A percentile compares a stretch with the other conserved stretches of the same genome.
Conservation (phyloP, 2,888 invertebrate genomes). For the Thyatira batis region DNA sequence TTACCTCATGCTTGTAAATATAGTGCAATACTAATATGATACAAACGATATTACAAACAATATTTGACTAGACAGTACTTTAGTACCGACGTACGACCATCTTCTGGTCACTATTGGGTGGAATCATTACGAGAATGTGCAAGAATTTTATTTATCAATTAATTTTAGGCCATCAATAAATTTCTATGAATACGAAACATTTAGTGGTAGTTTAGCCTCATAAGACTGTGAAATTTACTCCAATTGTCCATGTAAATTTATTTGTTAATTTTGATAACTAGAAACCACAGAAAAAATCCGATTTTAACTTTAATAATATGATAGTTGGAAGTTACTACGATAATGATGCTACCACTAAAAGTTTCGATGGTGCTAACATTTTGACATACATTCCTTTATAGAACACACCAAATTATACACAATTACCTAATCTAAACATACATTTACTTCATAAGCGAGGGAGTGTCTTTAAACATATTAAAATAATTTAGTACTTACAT, state of each 20-base stretch:
- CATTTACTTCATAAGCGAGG: slow-evolving; percentile 67
- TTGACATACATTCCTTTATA: slow-evolving; percentile 49
- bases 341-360: slow-evolving; percentile 48
- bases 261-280: background rate
- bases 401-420: slow-evolving; percentile 63
- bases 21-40: slow-evolving; percentile 66
- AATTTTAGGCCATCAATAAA: slow-evolving; percentile 61
- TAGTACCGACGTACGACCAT: slow-evolving; percentile 68
- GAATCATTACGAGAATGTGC: slow-evolving; percentile 53
- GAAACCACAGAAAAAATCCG: too few relatives aligned
- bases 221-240: background rate
- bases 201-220: background rate
- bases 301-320: too few relatives aligned
- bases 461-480: slow-evolving; percentile 75
- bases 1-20: slow-evolving; percentile 47
- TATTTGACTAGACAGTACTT: slow-evolving; percentile 80
- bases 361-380: slow-evolving; percentile 50
- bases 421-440: slow-evolving; percentile 55
- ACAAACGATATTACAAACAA: slow-evolving; percentile 72
- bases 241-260: background rate
- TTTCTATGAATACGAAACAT: slow-evolving; percentile 14
- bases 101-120: slow-evolving; percentile 56
- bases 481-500: slow-evolving; percentile 81
- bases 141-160: slow-evolving; percentile 42
- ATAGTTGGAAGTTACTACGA: background rate